Percentiles rank a stretch among this genome's conserved stretches.
These are phyloP conservation scores for Plebejus argus DNA, from an alignment of 2,888 invertebrate species.

Conservation along the genomic window DNA sequence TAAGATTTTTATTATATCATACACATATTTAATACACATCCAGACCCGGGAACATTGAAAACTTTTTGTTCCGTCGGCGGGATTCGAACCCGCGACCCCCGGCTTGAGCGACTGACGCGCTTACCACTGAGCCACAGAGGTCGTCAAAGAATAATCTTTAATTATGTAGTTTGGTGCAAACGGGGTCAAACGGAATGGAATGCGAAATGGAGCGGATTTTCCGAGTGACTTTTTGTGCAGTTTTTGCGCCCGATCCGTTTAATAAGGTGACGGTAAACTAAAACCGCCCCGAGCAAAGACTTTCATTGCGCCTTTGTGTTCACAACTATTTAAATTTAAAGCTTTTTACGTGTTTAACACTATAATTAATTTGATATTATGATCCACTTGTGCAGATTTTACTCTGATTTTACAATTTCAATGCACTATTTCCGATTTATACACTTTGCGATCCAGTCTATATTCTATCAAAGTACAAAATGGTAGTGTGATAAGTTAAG, in stretches of 20 bases:
- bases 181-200: conserved; percentile 21
- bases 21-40: too few species aligned
- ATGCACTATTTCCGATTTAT: background rate
- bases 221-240: conserved; percentile 20
- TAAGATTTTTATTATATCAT: too few species aligned
- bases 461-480: too few species aligned
- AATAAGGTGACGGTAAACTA: conserved; percentile 30
- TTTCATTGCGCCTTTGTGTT: conserved; percentile 28
- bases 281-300: conserved; percentile 6
- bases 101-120: too few species aligned
- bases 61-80: too few species aligned
- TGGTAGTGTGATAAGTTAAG: too few species aligned
- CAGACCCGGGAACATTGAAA: too few species aligned
- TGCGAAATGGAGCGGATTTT: conserved; percentile 26
- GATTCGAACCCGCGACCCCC: too few species aligned
- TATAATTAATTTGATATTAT: background rate
- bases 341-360: background rate
- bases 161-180: conserved; percentile 20
- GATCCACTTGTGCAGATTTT: background rate
- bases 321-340: conserved; percentile 19
- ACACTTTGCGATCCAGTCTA: too few species aligned
- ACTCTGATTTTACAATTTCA: background rate
- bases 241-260: conserved; percentile 28
- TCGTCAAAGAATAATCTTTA: conserved; percentile 15
- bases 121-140: too few species aligned